A percentile compares a stretch with the other conserved stretches of the same genome.
phyloP scores from a whole-genome alignment of 2,113 vertebrate species.

The Odocoileus hemionus region DNA sequence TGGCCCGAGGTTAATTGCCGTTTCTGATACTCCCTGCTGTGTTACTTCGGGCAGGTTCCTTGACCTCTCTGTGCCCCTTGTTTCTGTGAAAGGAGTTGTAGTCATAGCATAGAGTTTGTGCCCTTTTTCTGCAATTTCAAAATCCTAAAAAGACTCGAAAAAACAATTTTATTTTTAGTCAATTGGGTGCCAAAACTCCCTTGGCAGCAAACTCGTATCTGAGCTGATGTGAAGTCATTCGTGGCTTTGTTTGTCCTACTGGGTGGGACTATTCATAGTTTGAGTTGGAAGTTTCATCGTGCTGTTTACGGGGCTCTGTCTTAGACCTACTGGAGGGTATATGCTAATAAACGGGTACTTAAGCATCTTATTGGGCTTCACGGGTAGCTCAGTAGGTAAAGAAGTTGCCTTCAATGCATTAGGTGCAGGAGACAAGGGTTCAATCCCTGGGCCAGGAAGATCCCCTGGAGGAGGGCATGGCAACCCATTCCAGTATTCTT shows the following conservation, averaged over 20 bases:
- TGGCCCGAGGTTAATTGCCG: fast-evolving
- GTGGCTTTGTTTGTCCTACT: not conserved
- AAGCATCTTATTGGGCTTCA: not conserved
- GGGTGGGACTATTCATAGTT: fast-evolving
- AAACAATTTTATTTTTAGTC: not conserved
- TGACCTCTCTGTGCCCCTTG: not conserved
- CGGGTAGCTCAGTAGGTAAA: not conserved
- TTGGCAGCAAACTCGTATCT: not conserved
- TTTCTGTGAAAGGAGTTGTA: not conserved
- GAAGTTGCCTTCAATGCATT: not conserved
- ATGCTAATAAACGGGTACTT: not conserved
- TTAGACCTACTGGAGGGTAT: fast-evolving
- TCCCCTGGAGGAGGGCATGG: not conserved
- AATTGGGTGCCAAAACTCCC: not conserved
- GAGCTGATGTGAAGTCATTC: not conserved
- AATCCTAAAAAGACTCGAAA: not conserved
- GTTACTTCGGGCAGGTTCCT: not conserved
- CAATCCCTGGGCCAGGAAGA: not conserved
- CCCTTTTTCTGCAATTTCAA: not conserved
- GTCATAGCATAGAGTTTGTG: not conserved
- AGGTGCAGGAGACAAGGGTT: fast-evolving
- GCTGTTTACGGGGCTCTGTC: fast-evolving
- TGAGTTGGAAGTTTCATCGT: fast-evolving
- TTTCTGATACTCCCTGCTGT: not conserved
- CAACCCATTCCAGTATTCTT: not conserved